Evolutionary conservation across 2,888 invertebrate genomes (phyloP).

Genomic region (Bugulina stolonifera): DNA sequence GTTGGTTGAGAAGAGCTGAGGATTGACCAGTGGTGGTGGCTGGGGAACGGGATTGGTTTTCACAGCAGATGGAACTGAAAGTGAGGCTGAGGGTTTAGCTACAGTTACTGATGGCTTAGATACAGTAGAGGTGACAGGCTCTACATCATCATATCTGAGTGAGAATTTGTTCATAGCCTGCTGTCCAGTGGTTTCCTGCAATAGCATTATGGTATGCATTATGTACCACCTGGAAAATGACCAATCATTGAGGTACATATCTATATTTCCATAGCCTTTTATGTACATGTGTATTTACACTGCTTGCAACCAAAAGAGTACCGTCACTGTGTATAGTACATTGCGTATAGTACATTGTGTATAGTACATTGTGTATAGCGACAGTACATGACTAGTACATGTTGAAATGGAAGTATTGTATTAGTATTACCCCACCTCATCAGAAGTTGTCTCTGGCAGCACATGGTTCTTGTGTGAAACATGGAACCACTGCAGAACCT

Average conservation of each 20-base stretch:
- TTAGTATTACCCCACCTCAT: slow-evolving; percentile 3
- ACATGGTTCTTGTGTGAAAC: slow-evolving; percentile 41
- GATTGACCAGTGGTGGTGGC: slow-evolving; percentile 33
- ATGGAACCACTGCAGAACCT: slow-evolving; percentile 50
- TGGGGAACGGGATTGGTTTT: slow-evolving; percentile 29
- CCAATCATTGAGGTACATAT: too few species aligned
- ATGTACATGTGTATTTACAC: too few species aligned
- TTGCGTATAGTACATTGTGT: too few species aligned
- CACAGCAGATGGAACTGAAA: not conserved
- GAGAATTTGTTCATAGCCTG: slow-evolving; percentile 27
- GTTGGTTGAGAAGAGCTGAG: slow-evolving; percentile 29
- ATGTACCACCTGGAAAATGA: too few species aligned
- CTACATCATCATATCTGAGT: slow-evolving; percentile 24
- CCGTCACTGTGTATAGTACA: too few species aligned
- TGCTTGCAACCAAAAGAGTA: too few species aligned
- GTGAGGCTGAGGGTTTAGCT: not conserved
- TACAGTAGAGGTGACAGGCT: not conserved
- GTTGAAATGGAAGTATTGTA: too few species aligned
- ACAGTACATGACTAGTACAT: too few species aligned
- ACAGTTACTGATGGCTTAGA: not conserved
- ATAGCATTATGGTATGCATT: not conserved
- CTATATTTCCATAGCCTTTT: too few species aligned
- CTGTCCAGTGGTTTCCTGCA: slow-evolving; percentile 35
- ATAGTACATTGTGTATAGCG: too few species aligned
- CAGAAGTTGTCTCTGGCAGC: slow-evolving; percentile 33